Evolutionary conservation across 1,140 invertebrate species (phyloP).

Genomic region (Papilio helenus): DNA sequence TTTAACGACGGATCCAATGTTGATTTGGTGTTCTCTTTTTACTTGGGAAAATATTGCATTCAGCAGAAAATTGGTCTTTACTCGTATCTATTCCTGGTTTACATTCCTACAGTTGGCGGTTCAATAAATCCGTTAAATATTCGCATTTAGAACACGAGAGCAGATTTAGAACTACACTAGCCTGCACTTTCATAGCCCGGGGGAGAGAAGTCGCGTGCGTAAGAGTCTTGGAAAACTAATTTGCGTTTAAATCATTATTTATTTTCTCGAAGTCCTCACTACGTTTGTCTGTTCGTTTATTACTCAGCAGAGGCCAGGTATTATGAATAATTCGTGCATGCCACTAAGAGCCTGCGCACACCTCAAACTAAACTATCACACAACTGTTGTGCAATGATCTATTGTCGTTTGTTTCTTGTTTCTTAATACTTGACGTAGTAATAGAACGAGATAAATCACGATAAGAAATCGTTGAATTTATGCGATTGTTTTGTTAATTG

Average conservation of each 20-base stretch:
- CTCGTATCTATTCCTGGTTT: not conserved
- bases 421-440: not conserved
- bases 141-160: not conserved
- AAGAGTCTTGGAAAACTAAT: slow-evolving; percentile 30
- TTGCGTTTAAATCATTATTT: slow-evolving; percentile 28
- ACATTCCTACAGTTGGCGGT: not conserved
- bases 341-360: not conserved
- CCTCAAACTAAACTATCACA: no score
- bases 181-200: slow-evolving; percentile 24
- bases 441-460: not conserved
- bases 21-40: no score
- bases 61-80: not conserved
- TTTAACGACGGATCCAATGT: no score
- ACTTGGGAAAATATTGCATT: not conserved
- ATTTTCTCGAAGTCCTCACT: not conserved
- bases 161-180: not conserved
- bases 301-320: slow-evolving; percentile 36
- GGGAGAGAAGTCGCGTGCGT: slow-evolving; percentile 30
- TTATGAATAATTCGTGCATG: slow-evolving; percentile 44
- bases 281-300: slow-evolving; percentile 30
- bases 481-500: not conserved
- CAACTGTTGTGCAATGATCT: no score
- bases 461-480: slow-evolving; percentile 5
- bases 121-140: not conserved
- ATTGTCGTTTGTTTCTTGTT: no score